Evolutionary conservation across 2,797 vertebrate genomes (phyloP), one percentile per base, ranked within the genome.

Genomic region (Valencia hispanica): DNA sequence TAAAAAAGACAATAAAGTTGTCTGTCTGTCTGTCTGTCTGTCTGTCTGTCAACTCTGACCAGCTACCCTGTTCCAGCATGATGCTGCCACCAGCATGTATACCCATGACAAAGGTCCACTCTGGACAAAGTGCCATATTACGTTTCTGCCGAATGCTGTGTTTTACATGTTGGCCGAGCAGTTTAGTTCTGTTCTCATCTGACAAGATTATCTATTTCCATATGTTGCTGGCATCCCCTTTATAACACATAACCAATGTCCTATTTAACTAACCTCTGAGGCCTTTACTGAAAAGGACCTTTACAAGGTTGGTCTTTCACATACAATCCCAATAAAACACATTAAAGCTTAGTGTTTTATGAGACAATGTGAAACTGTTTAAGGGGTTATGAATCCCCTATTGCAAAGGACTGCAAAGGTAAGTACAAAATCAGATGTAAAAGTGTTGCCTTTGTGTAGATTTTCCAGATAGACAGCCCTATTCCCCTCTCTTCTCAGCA

Each of bases 381-480:
- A 68, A 45, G n/a, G 63, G 12, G 25, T 43, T n/a, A n/a, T n/a
- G 39, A 25, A 45, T 43, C 39, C 0, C 39, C 65, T 43, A n/a
- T n/a, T 10, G 5, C 36, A 14, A 41, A 11, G 22, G 20, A 41
- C 34, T 45, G 39, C 39, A 68, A 43, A 14, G 6, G 39, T 43
- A 68, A 68, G 43, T 34, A 41, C 47, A 66, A 55, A 55, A 27
- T 45, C 41, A 51, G 30, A 45, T 69, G 51, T 48, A 34, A 72
- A 43, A 75, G 39, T 25, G 39, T 80, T 43, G 68, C 74, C 3
- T 0, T 43, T 72, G 81, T 79, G 84, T 80, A 75, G 83, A 87
- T 89, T 87, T 89, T 84, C 77, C 74, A 84, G 73, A 86, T 81
- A 65, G 72, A 73, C 73, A 30, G 50, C 77, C 79, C 71, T 70